These are phyloP conservation scores for Eudyptes chrysolophus DNA, from an alignment of 2,113 vertebrate species.

Conservation along the genomic window DNA sequence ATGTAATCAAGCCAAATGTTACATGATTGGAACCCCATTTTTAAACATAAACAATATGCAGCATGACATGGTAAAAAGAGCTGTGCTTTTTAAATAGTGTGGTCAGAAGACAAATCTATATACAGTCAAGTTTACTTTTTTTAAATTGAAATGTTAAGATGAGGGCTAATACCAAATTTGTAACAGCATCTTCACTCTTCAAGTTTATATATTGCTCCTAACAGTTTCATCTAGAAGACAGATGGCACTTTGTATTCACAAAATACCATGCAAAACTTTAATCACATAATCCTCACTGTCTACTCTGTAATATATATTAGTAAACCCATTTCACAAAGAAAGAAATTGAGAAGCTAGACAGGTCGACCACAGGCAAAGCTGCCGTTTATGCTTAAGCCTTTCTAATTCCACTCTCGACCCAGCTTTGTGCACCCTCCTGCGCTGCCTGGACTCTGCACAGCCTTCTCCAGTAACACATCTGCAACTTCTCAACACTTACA, in stretches of 20 bases:
- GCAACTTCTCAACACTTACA: neutral
- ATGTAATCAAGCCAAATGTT: neutral
- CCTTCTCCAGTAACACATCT: neutral
- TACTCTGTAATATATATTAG: neutral
- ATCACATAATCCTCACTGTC: slow-evolving; percentile 11
- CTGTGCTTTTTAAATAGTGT: neutral
- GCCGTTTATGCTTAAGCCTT: neutral
- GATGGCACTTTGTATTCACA: slow-evolving; percentile 36
- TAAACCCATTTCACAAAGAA: neutral
- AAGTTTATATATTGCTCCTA: neutral
- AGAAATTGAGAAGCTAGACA: neutral
- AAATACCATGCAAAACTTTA: neutral
- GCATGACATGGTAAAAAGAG: neutral
- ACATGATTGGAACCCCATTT: neutral
- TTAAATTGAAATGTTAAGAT: neutral
- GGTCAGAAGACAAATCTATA: neutral
- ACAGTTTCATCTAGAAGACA: slow-evolving; percentile 18
- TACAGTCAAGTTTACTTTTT: neutral
- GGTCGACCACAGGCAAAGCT: neutral
- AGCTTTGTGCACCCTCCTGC: neutral
- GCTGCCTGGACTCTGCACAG: neutral
- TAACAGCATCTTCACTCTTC: neutral
- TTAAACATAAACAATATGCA: neutral
- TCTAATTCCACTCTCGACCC: neutral
- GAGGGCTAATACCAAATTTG: neutral